Base-by-base conservation (phyloP, 2,888 invertebrate species). In the Cheilosia scutellata region DNA sequence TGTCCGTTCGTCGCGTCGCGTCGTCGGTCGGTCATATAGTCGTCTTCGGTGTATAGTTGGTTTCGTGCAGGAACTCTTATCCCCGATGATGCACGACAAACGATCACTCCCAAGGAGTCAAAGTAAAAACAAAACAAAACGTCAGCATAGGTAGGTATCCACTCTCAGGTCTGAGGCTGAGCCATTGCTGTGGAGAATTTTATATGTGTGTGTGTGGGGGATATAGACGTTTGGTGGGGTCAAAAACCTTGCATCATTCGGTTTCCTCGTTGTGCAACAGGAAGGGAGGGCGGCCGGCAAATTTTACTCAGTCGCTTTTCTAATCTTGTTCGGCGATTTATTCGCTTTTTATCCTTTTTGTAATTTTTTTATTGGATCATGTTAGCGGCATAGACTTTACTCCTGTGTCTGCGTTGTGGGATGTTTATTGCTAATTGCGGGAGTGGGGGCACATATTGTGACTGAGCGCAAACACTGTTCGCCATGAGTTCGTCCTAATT, bases 41-140 rank as follows among this genome's bases (percentile, higher is more conserved):
- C n/a, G n/a, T n/a, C n/a, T n/a, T n/a, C n/a, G n/a, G n/a, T n/a
- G n/a, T n/a, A n/a, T n/a, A n/a, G 60, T 77, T 65, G 57, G 70
- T 55, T 79, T 79, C 84, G 84, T 84, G 84, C 86, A 77, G 80
- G 76, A 77, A 72, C 76, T 86, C 66, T 86, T 86, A 86, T 86
- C 76, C 86, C 60, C 77, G 57, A 47, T 86, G 82, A 86, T 80
- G 86, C 82, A 86, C 86, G 86, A 86, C 86, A 80, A 86, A 86
- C 86, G 86, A 86, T 86, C 86, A 86, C 72, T 86, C 80, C 66
- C 55, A 82, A 86, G 82, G 86, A 86, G 86, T 86, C 77, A 82
- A 60, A 49, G 71, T 42, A 70, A 75, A 65, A 71, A 79, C 65
- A 49, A 82, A 80, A 72, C 58, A 75, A 9, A 27, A 42, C 16